Conservation (phyloP, 2,113 vertebrate species). For the Megaceryle torquata region DNA sequence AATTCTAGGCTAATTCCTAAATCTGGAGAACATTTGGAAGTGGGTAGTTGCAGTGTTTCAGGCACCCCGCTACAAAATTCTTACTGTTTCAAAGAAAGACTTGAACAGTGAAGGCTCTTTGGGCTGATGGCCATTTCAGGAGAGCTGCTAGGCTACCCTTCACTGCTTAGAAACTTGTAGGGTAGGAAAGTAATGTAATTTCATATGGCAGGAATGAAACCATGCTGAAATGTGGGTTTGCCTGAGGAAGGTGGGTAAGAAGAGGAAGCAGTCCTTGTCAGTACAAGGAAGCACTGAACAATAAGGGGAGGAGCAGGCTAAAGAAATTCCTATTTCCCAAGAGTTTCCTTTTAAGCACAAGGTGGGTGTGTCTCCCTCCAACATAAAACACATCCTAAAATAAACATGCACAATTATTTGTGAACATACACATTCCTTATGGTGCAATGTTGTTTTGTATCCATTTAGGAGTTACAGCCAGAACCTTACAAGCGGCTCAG, state of each 20-base stretch:
- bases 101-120: not conserved
- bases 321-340: conserved; percentile 57
- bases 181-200: not conserved
- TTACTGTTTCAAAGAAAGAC: not conserved
- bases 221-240: not conserved
- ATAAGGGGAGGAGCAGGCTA: conserved; percentile 67
- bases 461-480: not conserved
- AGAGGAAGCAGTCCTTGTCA: conserved; percentile 61
- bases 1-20: not conserved
- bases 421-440: conserved; percentile 29
- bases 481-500: not conserved
- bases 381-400: conserved; percentile 51
- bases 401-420: conserved; percentile 46
- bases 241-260: conserved; percentile 48
- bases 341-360: conserved; percentile 59
- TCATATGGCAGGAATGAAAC: not conserved
- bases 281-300: conserved; percentile 65
- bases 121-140: not conserved
- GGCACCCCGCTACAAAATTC: not conserved
- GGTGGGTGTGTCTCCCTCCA: conserved; percentile 52
- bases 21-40: not conserved
- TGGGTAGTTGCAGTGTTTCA: not conserved
- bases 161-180: not conserved
- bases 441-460: not conserved
- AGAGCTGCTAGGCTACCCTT: not conserved